Conservation (phyloP, 2,797 vertebrate species). For the Eleutherodactylus coqui region DNA sequence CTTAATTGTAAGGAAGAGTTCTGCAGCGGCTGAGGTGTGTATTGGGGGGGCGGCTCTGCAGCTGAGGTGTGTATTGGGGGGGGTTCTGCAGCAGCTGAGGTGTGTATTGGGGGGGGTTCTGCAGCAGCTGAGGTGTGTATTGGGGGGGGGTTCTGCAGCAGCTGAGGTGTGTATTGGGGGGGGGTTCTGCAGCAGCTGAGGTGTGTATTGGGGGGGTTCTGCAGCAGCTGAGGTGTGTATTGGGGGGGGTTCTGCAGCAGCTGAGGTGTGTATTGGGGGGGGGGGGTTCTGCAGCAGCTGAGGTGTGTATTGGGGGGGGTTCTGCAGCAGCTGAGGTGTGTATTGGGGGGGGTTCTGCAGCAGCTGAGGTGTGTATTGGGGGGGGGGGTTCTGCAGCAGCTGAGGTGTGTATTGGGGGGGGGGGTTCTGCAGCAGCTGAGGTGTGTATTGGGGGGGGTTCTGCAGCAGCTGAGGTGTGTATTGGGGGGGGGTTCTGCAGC, state of each 20-base stretch:
- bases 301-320: background rate
- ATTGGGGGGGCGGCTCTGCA: background rate
- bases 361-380: background rate
- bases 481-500: background rate
- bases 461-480: background rate
- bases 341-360: background rate
- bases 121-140: background rate
- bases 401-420: too few relatives aligned
- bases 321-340: background rate
- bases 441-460: background rate
- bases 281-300: background rate
- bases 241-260: background rate
- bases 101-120: background rate
- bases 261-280: background rate
- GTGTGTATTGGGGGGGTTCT: background rate
- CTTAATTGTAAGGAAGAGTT: too few relatives aligned
- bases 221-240: background rate
- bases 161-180: background rate
- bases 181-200: background rate
- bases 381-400: background rate
- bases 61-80: background rate
- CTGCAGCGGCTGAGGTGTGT: background rate
- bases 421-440: background rate
- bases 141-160: background rate
- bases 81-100: background rate